Percentiles rank a stretch among this genome's conserved stretches.
Conservation (phyloP, 2,797 vertebrate species). For the Sebastes minor region DNA sequence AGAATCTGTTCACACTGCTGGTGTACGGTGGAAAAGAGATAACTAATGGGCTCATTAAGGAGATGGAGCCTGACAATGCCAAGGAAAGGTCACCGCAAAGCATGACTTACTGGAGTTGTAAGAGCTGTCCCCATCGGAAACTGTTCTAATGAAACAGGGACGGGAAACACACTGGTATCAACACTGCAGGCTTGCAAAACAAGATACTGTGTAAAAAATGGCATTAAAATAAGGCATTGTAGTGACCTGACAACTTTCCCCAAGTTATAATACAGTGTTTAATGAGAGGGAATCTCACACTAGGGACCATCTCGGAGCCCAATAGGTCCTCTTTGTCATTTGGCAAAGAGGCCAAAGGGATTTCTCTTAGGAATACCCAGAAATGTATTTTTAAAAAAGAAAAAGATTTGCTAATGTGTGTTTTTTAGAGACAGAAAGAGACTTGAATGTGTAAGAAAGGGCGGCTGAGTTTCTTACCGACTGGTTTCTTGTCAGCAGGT, state of each 20-base stretch:
- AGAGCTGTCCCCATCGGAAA: conserved; percentile 86
- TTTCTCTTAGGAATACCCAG: not conserved
- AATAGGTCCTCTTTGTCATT: not conserved
- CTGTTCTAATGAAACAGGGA: conserved; percentile 90
- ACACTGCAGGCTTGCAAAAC: conserved; percentile 44
- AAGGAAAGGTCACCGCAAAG: conserved; percentile 83
- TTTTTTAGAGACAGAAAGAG: not conserved
- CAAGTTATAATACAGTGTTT: conserved; percentile 12
- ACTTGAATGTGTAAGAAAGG: not conserved
- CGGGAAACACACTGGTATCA: conserved; percentile 79
- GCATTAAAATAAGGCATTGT: conserved; percentile 5
- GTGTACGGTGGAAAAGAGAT: conserved; percentile 45
- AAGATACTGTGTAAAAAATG: conserved; percentile 29
- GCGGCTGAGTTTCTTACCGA: conserved; percentile 83
- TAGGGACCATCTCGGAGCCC: conserved; percentile 32
- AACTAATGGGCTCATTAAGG: conserved; percentile 75
- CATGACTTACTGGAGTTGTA: conserved; percentile 91
- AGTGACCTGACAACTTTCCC: conserved; percentile 18
- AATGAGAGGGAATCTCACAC: conserved; percentile 11
- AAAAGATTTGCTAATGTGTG: not conserved
- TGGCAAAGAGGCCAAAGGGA: not conserved
- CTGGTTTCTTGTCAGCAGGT: conserved; percentile 88
- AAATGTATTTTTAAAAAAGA: not conserved
- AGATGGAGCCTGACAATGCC: conserved; percentile 61
- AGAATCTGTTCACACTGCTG: conserved; percentile 55